A percentile compares a stretch with the other conserved stretches of the same genome.
Evolutionary conservation across 2,113 vertebrate genomes (phyloP).

Genomic region (Saguinus imperator): DNA sequence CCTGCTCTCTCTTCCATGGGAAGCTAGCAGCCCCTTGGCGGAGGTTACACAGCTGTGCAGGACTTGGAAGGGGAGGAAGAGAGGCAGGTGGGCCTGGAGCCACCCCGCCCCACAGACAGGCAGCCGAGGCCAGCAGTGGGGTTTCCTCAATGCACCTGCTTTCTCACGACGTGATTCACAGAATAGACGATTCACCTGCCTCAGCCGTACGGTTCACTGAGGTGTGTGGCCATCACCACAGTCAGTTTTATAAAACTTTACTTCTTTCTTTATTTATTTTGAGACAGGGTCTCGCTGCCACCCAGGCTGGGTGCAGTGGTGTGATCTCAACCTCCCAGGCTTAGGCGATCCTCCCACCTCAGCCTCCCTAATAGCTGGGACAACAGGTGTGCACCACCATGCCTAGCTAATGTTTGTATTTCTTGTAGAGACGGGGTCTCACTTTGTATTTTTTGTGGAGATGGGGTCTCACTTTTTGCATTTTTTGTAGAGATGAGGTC

Average conservation of each 20-base stretch:
- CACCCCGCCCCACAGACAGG: neutral
- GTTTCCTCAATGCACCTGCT: neutral
- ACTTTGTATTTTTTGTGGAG: no score
- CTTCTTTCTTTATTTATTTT: no score
- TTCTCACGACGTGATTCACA: rapidly evolving
- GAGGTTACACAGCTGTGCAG: rapidly evolving
- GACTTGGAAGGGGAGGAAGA: neutral
- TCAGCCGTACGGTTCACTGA: rapidly evolving
- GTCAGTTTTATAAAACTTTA: neutral
- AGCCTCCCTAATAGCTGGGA: no score
- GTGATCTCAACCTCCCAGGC: no score
- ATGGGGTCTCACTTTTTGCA: no score
- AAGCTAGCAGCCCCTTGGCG: neutral
- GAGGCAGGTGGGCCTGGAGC: rapidly evolving
- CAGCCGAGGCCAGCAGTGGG: neutral
- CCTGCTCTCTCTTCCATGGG: neutral
- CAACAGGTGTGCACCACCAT: no score
- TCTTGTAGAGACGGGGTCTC: no score
- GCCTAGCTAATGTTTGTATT: no score
- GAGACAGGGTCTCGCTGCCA: no score
- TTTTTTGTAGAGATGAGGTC: no score
- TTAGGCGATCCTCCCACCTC: no score
- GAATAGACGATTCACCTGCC: rapidly evolving
- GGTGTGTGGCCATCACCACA: rapidly evolving
- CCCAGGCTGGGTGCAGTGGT: no score